Base-by-base conservation (phyloP, 2,797 vertebrate genomes). In the Poeciliopsis paucimaculata region DNA sequence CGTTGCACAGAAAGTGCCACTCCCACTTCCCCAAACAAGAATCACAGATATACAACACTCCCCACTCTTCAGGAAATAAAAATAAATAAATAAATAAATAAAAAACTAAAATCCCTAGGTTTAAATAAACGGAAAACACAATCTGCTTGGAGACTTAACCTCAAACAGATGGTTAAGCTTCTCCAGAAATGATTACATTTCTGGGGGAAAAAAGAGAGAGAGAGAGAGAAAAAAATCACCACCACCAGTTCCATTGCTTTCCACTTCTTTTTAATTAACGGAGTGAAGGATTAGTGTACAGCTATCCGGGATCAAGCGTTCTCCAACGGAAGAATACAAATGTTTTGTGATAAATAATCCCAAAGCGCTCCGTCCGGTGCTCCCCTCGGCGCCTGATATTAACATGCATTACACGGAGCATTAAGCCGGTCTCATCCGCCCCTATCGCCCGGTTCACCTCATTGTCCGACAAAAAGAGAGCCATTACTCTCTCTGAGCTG, bases 121-220 rank as follows among this genome's bases (percentile, higher is more conserved):
- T 96, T 95, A 94, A 95, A 96, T 95, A 94, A 95, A 94, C 94
- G 92, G 93, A 93, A 93, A 95, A 95, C 94, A 94, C 95, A 95
- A 96, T 96, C 96, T 96, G 95, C 93, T 95, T 93, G 89, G 87
- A 94, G 96, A 95, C 94, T 96, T 97, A 97, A 97, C 97, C 96
- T 97, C 95, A 95, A 97, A 94, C 97, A 98, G 97, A 97, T 98
- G 97, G 97, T 97, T 97, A 97, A 97, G 97, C 97, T 97, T 95
- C 96, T 95, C 90, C 95, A 94, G 96, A 97, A 96, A 97, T 97
- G 96, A 97, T 97, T 97, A 96, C 96, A 97, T 96, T 97, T 96
- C 94, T 94, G 94, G 90, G 93, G 83, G 91, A 89, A 88, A 28
- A 23, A 82, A 91, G 88, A 88, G n/a, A 23, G 20, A 20, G 0